Percentiles rank a stretch among this genome's conserved stretches.
phyloP scores from a whole-genome alignment of 2,797 vertebrate genomes.

The Scyliorhinus canicula region DNA sequence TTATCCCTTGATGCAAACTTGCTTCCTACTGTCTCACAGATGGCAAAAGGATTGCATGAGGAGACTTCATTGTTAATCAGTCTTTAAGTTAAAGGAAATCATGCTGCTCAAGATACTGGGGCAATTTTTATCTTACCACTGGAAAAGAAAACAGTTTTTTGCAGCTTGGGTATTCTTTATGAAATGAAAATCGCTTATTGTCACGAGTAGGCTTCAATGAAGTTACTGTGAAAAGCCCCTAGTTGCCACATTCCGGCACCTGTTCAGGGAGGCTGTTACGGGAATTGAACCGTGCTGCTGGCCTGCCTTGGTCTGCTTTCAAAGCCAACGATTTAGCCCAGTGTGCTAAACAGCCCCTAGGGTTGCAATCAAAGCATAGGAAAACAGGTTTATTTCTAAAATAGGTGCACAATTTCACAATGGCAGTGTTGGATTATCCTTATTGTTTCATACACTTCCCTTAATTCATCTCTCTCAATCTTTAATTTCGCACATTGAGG shows the following conservation, averaged over 20 bases:
- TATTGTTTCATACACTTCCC: neutral
- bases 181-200: too few species aligned
- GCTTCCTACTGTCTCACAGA: neutral
- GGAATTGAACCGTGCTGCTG: too few species aligned
- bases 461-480: neutral
- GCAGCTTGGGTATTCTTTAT: neutral
- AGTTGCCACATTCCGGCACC: too few species aligned
- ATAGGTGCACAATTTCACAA: neutral
- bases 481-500: neutral
- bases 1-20: conserved; percentile 11
- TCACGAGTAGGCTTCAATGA: too few species aligned
- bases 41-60: conserved; percentile 15
- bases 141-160: neutral
- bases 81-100: neutral
- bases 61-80: conserved; percentile 16
- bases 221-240: too few species aligned
- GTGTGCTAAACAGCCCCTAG: too few species aligned
- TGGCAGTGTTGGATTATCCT: neutral
- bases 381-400: neutral
- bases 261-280: too few species aligned
- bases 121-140: neutral
- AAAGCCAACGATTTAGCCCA: too few species aligned
- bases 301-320: too few species aligned
- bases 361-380: neutral
- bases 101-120: neutral